Base-by-base conservation (phyloP, 2,113 vertebrate genomes). In the Engystomops pustulosus region DNA sequence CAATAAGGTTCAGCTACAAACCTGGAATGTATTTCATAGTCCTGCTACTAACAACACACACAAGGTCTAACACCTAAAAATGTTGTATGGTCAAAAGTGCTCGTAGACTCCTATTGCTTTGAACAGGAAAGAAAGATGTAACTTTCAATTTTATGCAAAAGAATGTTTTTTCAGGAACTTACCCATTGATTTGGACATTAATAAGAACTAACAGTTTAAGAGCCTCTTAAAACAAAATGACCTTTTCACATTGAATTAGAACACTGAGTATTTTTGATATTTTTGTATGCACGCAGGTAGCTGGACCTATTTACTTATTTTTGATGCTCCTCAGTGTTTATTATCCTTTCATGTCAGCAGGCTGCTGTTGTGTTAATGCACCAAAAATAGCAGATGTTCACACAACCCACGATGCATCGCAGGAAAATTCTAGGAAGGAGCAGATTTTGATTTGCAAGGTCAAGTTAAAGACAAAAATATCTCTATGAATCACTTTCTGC, bases 311-410 rank as follows among this genome's bases (percentile, higher is more conserved):
- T n/a, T 67, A 1, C 3, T 67, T 67, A 7, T 8, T 9, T 34
- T 67, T 14, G 1, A 27, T 14, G 15, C 20, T 68, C 32, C 30
- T 68, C 17, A 8, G 14, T 68, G 30, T 68, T 34, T 68, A 30
- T 32, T 34, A 25, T 25, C 12, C 3, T 7, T 27, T 25, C 6
- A 4, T 65, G 25, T 30, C 15, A 68, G 32, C 18, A 41, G 6
- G 9, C 6, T 36, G 14, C 65, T 36, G 30, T 41, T 69, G 32
- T 69, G 10, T 20, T 69, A 38, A 69, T 38, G 34, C 20, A 41
- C 60, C 34, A 17, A 41, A 69, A 69, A 69, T 69, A 36, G 32
- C 67, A 69, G 18, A n/a, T 69, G 67, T 69, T 69, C 32, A 41
- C 32, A 38, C 18, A 38, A 38, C 67, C 32, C 18, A 11, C 18